Percentiles rank a stretch among this genome's conserved stretches.
Evolutionary conservation across 2,113 vertebrate species (phyloP).

Genomic region (Entomyzon cyanotis): DNA sequence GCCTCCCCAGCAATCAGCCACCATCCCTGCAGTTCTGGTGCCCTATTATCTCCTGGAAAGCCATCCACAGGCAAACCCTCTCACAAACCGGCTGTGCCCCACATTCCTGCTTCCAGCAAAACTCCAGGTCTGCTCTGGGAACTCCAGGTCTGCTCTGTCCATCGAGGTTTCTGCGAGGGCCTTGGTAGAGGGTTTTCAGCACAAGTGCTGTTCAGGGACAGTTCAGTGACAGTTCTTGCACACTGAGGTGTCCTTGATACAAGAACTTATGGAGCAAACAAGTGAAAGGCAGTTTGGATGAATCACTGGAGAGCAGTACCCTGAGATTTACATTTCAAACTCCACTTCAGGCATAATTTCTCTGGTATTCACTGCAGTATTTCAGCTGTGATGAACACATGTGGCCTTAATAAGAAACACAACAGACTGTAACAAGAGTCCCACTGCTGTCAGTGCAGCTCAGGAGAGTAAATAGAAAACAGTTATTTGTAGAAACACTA

Average conservation of each 20-base stretch:
- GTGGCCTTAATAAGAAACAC: constrained; percentile 36
- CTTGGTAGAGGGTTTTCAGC: background rate
- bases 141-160: background rate
- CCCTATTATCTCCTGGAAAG: background rate
- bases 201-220: background rate
- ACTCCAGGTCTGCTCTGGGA: fast-evolving
- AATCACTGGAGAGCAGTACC: background rate
- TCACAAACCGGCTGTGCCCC: fast-evolving
- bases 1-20: background rate
- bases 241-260: background rate
- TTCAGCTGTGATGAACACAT: background rate
- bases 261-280: background rate
- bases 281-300: background rate
- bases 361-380: background rate
- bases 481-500: constrained; percentile 32
- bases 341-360: background rate
- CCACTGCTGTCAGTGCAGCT: constrained; percentile 18
- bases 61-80: background rate
- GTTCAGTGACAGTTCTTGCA: background rate
- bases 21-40: background rate
- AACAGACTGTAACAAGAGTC: background rate
- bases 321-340: too few species aligned
- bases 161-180: background rate
- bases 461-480: constrained; percentile 14
- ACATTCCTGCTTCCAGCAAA: background rate